Evolutionary conservation across 2,888 invertebrate species (phyloP), one percentile per base, ranked within the genome.

Genomic region (Mythimna lalbum): DNA sequence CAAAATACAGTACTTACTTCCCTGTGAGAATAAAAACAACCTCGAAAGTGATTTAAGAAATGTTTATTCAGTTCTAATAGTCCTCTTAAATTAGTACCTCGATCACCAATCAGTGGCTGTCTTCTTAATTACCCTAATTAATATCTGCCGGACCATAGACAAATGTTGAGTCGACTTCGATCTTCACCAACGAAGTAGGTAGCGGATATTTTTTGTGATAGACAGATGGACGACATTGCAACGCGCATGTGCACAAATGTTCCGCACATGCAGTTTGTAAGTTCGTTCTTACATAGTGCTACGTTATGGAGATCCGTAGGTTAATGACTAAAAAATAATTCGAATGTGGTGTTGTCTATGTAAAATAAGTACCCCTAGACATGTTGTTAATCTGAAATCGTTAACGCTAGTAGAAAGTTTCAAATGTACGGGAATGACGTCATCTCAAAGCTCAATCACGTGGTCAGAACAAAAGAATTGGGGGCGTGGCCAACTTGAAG

Each of bases 231-330:
- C 67, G 74, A 31, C 57, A 66, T 50, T 74, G 73, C 65, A 33
- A n/a, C 55, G 68, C 73, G 75, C 76, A 82, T 83, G 81, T 69
- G 82, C 76, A 85, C 84, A 76, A 85, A 86, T 82, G 84, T 80
- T 52, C 39, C 47, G 77, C 84, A 85, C 74, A 84, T 85, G 84
- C 82, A 80, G 57, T 73, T 50, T 67, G 72, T 67, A 75, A 71
- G 67, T 65, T 62, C 60, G 57, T 17, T 27, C 23, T 49, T 67
- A 66, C 55, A 12, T 60, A 43, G 53, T 49, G 56, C 33, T 23
- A 50, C 69, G 56, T 56, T 68, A 77, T 78, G 14, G 86, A 61
- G 78, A 63, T 76, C 77, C 74, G 43, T 69, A 39, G 9, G 21
- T 14, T 17, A 53, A 23, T 6, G 6, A n/a, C n/a, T 43, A 19